Conservation (phyloP, 2,113 vertebrate species). For the Ptyas mucosa region DNA sequence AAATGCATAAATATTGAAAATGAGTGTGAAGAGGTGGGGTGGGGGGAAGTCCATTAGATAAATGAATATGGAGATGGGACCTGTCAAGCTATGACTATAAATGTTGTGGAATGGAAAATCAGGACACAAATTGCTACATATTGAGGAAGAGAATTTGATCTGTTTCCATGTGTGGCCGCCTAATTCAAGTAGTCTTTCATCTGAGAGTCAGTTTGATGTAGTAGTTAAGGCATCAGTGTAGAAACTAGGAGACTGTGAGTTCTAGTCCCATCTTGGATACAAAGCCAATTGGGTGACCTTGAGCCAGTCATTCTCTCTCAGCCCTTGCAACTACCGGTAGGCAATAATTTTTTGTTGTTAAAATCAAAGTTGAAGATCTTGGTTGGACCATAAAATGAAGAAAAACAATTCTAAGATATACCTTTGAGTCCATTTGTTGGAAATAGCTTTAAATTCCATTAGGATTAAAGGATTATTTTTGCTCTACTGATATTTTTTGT, state of each 20-base stretch:
- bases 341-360: not conserved
- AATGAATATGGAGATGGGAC: not conserved
- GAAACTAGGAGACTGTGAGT: not conserved
- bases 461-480: slow-evolving; percentile 17
- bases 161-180: not conserved
- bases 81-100: not conserved
- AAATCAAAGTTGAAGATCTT: not conserved
- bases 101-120: not conserved
- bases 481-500: slow-evolving; percentile 42
- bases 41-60: not conserved
- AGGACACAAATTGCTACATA: not conserved
- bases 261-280: not conserved
- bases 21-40: not conserved
- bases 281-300: not conserved
- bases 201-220: not conserved
- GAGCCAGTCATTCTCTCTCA: not conserved
- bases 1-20: not conserved
- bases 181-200: not conserved
- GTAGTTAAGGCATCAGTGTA: not conserved
- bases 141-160: not conserved
- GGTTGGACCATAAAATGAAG: not conserved
- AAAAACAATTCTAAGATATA: slow-evolving; percentile 40
- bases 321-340: not conserved
- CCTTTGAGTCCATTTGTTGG: slow-evolving; percentile 34
- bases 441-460: slow-evolving; percentile 38